These are phyloP conservation scores for Rhagoletis zephyria DNA, from an alignment of 1,140 invertebrate species.

Conservation along the genomic window DNA sequence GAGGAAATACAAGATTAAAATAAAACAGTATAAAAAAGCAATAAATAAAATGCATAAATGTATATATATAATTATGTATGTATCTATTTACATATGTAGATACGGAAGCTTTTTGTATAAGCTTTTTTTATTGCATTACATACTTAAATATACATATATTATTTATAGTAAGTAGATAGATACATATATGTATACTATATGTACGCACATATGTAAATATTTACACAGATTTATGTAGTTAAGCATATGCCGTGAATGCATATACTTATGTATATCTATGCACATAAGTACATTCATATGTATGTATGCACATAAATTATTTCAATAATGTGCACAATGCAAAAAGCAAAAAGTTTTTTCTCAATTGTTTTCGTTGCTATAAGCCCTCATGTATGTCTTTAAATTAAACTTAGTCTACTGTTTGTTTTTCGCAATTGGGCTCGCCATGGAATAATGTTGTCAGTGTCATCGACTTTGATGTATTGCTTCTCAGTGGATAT, in stretches of 20 bases:
- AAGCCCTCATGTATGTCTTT: background rate
- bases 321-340: no score
- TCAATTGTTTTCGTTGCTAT: no score
- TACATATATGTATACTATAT: no score
- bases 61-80: background rate
- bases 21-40: background rate
- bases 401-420: constrained; percentile 75
- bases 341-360: no score
- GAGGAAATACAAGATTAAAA: background rate
- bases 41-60: background rate
- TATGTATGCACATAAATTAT: background rate
- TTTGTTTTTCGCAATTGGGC: constrained; percentile 90
- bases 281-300: no score
- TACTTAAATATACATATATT: no score
- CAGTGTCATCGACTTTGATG: constrained; percentile 77
- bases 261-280: background rate
- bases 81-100: background rate
- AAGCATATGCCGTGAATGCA: no score
- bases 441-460: constrained; percentile 88
- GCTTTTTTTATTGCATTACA: no score
- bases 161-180: no score
- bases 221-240: background rate
- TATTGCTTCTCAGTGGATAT: constrained; percentile 58
- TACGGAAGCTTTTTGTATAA: background rate
- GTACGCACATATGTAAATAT: background rate